Evolutionary conservation across 2,888 invertebrate genomes (phyloP).

Genomic region (Phrixothrix hirtus): DNA sequence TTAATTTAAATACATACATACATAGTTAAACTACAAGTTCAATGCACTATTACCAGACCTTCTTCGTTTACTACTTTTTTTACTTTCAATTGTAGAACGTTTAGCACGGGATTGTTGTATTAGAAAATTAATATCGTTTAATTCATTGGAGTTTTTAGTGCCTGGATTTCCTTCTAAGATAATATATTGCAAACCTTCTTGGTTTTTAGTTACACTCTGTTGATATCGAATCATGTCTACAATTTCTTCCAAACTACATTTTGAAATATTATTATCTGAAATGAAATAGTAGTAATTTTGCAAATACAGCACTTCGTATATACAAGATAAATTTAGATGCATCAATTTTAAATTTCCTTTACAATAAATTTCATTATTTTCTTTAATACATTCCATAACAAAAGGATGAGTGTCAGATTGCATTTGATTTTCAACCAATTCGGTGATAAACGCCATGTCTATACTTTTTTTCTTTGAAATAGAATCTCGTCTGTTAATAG

Average conservation of each 20-base stretch:
- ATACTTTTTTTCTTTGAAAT: background rate
- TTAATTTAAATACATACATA: too few relatives aligned
- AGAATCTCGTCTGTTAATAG: background rate
- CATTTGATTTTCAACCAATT: constrained; percentile 11
- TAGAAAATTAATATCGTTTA: constrained; percentile 17
- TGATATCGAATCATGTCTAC: constrained; percentile 43
- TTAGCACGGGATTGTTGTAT: constrained; percentile 4
- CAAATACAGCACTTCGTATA: too few relatives aligned
- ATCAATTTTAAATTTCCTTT: constrained; percentile 48
- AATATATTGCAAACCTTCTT: constrained; percentile 34
- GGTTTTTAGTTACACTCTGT: constrained; percentile 4
- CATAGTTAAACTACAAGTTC: too few relatives aligned
- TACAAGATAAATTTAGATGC: constrained; percentile 52
- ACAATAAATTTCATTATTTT: constrained; percentile 43
- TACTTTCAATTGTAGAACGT: constrained; percentile 2
- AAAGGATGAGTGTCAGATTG: constrained; percentile 45
- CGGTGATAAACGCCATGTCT: background rate
- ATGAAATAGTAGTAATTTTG: background rate
- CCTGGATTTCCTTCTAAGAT: constrained; percentile 34
- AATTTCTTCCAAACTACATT: constrained; percentile 34
- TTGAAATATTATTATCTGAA: constrained; percentile 44
- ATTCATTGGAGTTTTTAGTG: constrained; percentile 10
- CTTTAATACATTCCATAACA: constrained; percentile 41
- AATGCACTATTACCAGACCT: too few relatives aligned
- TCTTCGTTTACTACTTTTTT: constrained; percentile 7